These are phyloP conservation scores for Glaucidium brasilianum DNA, from an alignment of 2,113 vertebrate species.

Conservation along the genomic window DNA sequence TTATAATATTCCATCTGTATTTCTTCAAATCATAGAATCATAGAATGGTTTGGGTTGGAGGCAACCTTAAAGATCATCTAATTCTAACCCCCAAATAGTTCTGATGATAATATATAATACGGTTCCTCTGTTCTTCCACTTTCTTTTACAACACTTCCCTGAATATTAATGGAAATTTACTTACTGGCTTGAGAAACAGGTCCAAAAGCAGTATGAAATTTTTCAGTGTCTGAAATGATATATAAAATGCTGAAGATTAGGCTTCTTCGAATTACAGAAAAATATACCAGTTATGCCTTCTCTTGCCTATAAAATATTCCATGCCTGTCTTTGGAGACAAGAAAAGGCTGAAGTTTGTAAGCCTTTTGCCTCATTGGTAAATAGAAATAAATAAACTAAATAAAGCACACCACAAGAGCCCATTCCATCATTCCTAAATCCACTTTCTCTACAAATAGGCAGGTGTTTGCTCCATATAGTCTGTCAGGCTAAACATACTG, in stretches of 20 bases:
- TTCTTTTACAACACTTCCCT: neutral
- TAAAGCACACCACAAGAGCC: neutral
- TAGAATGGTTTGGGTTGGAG: too few relatives aligned
- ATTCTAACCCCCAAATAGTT: neutral
- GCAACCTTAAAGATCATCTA: too few relatives aligned
- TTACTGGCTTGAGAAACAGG: neutral
- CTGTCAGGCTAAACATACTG: conserved; percentile 30
- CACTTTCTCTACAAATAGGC: conserved; percentile 23
- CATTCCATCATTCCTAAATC: conserved; percentile 12
- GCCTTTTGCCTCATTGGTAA: conserved; percentile 27
- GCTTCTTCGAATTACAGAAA: neutral
- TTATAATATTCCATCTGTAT: conserved; percentile 4
- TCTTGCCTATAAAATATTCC: conserved; percentile 1
- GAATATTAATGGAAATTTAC: neutral
- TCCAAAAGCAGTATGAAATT: neutral
- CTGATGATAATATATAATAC: neutral
- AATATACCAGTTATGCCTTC: neutral
- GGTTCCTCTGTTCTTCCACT: neutral
- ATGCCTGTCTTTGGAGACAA: neutral
- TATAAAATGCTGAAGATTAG: conserved; percentile 21
- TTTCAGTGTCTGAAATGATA: conserved; percentile 27
- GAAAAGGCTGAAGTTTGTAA: neutral
- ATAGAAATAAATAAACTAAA: conserved; percentile 51
- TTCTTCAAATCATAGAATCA: neutral
- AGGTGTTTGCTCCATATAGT: neutral